These are phyloP conservation scores for Calephelis nemesis DNA, from an alignment of 1,140 invertebrate species.

Conservation along the genomic window DNA sequence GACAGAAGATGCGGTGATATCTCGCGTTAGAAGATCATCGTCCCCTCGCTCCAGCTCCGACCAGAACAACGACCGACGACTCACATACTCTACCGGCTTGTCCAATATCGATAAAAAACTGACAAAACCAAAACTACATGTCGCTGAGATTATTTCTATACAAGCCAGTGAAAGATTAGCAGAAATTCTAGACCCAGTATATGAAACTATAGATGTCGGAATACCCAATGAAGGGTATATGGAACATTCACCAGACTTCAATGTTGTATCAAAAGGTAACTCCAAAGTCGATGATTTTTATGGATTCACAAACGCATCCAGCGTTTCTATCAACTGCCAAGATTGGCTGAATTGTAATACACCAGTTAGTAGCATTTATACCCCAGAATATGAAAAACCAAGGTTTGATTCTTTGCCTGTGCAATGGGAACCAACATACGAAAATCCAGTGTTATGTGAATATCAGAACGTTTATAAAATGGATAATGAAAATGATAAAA, in stretches of 20 bases:
- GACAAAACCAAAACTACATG: constrained; percentile 58
- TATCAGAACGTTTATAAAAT: constrained; percentile 4
- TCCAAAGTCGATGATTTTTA: constrained; percentile 52
- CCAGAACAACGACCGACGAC: constrained; percentile 46
- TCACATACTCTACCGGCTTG: constrained; percentile 61
- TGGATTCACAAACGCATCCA: constrained; percentile 58
- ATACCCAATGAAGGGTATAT: constrained; percentile 49
- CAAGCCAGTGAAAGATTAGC: constrained; percentile 64
- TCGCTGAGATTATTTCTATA: constrained; percentile 70
- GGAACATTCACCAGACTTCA: constrained; percentile 31
- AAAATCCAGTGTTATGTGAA: neutral
- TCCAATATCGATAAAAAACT: constrained; percentile 44
- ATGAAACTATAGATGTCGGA: constrained; percentile 61
- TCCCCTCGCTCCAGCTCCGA: constrained; percentile 45
- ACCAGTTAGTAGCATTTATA: constrained; percentile 46
- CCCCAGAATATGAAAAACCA: constrained; percentile 26
- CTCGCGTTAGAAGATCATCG: constrained; percentile 51
- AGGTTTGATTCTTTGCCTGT: neutral
- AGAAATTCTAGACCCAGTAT: constrained; percentile 67
- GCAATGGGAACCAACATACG: neutral
- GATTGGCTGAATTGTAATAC: constrained; percentile 58
- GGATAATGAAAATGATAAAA: constrained; percentile 2
- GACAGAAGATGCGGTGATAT: constrained; percentile 64
- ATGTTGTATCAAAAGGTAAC: constrained; percentile 38
- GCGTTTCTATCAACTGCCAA: constrained; percentile 52